These are phyloP conservation scores for Chrysocyon brachyurus DNA, from an alignment of 2,797 vertebrate genomes.

Conservation along the genomic window DNA sequence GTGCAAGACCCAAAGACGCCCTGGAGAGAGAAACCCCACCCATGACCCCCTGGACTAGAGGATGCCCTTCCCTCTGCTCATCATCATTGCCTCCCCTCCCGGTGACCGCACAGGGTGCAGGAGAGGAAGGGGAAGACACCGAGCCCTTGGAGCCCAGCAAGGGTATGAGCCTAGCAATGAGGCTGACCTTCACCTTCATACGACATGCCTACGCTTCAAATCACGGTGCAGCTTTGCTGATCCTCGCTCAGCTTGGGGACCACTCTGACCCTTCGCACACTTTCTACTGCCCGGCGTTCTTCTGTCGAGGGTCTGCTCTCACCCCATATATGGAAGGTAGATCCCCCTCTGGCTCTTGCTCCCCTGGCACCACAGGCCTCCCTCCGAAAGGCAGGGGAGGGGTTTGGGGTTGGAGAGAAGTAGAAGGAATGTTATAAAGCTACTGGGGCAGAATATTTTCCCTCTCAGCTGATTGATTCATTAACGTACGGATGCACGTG, in stretches of 20 bases:
- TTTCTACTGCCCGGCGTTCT: not conserved
- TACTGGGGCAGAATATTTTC: not conserved
- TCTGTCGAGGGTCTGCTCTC: too few species aligned
- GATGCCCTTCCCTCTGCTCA: not conserved
- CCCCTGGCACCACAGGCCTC: too few species aligned
- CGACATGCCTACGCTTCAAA: not conserved
- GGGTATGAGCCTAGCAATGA: not conserved
- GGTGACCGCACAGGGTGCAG: not conserved
- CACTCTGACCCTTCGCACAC: not conserved
- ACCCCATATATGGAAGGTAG: not conserved
- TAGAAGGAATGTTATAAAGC: not conserved
- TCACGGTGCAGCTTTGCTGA: not conserved
- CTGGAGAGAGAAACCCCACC: not conserved
- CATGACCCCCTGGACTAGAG: too few species aligned
- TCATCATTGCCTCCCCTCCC: fast-evolving
- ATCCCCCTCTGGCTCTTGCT: not conserved
- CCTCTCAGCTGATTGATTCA: not conserved
- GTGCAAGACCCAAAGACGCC: not conserved
- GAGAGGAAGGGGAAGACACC: not conserved
- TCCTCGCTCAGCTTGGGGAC: not conserved
- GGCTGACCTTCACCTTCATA: too few species aligned
- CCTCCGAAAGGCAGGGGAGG: not conserved
- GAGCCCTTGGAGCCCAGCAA: not conserved
- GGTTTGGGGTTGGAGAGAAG: not conserved
- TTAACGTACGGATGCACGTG: not conserved